Evolutionary conservation across 2,113 vertebrate genomes (phyloP).

Genomic region (Leptobrachium leishanense): DNA sequence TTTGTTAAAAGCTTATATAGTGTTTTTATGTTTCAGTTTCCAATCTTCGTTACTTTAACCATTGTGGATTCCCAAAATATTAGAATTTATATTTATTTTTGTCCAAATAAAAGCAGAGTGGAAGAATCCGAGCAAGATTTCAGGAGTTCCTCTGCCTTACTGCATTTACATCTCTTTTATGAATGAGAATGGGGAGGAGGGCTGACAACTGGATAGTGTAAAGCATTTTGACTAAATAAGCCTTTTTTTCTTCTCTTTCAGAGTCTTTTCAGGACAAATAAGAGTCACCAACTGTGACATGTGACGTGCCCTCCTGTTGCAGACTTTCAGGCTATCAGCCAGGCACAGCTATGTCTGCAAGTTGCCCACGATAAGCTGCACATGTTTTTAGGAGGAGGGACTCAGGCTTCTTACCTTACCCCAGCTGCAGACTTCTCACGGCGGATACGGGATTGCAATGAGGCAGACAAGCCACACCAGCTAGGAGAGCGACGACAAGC

Average conservation of each 20-base stretch:
- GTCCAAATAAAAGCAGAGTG: too few relatives aligned
- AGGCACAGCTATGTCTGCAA: slow-evolving; percentile 22
- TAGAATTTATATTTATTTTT: too few relatives aligned
- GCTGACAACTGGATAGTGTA: not conserved
- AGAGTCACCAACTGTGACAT: not conserved
- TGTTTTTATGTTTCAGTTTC: too few relatives aligned
- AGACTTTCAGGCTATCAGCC: not conserved
- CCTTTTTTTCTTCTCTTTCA: not conserved
- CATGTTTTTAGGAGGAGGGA: slow-evolving; percentile 51
- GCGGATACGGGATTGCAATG: slow-evolving; percentile 45
- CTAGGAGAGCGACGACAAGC: slow-evolving; percentile 30
- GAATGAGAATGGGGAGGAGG: not conserved
- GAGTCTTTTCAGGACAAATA: not conserved
- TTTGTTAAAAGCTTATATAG: too few relatives aligned
- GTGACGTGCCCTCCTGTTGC: slow-evolving; percentile 3
- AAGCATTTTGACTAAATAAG: not conserved
- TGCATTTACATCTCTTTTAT: not conserved
- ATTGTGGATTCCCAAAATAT: too few relatives aligned
- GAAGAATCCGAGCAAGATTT: too few relatives aligned
- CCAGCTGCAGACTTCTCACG: slow-evolving; percentile 53
- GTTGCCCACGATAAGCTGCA: slow-evolving; percentile 49
- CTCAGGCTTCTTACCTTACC: slow-evolving; percentile 5
- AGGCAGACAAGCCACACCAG: not conserved
- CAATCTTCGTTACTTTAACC: too few relatives aligned
- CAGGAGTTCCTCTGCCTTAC: not conserved